Conservation (phyloP, 2,888 invertebrate genomes). For the Macrosoma leucophasiata region DNA sequence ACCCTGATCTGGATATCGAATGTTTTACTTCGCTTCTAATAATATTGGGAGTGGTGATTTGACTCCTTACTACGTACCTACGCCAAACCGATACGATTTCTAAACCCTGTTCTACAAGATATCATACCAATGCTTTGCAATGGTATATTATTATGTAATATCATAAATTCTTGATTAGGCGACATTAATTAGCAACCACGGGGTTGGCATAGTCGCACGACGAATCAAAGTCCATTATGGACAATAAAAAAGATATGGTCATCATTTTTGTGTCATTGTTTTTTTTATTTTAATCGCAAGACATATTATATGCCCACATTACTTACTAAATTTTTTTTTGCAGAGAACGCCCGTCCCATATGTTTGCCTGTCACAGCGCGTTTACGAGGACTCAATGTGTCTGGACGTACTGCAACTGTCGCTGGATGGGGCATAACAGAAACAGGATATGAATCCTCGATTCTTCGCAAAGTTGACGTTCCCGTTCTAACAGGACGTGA, state of each 20-base stretch:
- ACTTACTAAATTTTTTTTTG: constrained; percentile 4
- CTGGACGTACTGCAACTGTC: constrained; percentile 12
- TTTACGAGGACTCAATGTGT: constrained; percentile 5
- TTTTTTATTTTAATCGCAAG: not conserved
- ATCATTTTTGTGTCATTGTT: not conserved
- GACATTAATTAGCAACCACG: no score
- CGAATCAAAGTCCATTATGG: not conserved
- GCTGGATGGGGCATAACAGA: constrained; percentile 19
- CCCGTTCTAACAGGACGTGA: constrained; percentile 8
- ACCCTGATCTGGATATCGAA: no score
- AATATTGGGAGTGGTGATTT: no score
- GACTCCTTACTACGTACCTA: no score
- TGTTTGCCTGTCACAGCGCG: constrained; percentile 17
- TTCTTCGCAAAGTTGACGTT: constrained; percentile 10
- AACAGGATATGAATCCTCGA: constrained; percentile 3
- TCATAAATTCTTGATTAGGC: no score
- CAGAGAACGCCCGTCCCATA: constrained; percentile 19
- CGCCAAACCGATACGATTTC: no score
- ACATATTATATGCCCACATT: not conserved
- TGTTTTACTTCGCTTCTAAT: no score
- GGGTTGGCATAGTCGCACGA: no score
- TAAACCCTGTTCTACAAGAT: no score
- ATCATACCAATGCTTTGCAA: no score
- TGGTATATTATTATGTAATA: no score
- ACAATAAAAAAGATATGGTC: not conserved